Conservation (phyloP, 2,888 invertebrate species). For the Macroteleia sp. region DNA sequence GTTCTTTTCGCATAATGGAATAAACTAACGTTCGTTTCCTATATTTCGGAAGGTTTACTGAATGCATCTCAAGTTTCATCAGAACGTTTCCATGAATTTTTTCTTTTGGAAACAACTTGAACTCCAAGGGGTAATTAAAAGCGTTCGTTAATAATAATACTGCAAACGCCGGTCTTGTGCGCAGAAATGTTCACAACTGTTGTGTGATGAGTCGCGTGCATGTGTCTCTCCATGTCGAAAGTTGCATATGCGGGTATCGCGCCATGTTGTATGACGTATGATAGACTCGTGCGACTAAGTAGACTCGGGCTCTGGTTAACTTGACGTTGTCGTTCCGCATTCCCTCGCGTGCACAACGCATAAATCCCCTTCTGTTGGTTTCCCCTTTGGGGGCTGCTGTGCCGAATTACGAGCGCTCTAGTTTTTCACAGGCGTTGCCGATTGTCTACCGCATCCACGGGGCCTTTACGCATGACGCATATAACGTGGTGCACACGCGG, state of each 20-base stretch:
- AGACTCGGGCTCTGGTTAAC: slow-evolving; percentile 54
- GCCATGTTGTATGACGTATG: slow-evolving; percentile 34
- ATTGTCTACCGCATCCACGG: slow-evolving; percentile 19
- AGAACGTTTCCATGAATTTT: too few relatives aligned
- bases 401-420: slow-evolving; percentile 41
- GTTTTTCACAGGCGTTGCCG: slow-evolving; percentile 26
- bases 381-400: slow-evolving; percentile 25
- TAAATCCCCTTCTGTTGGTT: slow-evolving; percentile 45
- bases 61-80: too few relatives aligned
- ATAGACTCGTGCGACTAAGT: slow-evolving; percentile 52
- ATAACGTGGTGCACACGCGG: too few relatives aligned
- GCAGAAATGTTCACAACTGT: not conserved
- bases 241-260: slow-evolving; percentile 35
- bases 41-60: too few relatives aligned
- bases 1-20: too few relatives aligned
- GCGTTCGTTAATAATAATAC: slow-evolving; percentile 32
- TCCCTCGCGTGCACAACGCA: slow-evolving; percentile 58
- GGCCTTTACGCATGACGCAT: too few relatives aligned
- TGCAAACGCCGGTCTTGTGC: not conserved
- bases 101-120: too few relatives aligned
- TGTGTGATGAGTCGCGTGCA: not conserved
- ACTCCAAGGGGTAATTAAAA: too few relatives aligned
- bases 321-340: slow-evolving; percentile 60
- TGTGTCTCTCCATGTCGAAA: slow-evolving; percentile 26
- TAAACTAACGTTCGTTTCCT: too few relatives aligned